Conservation (phyloP, 2,888 invertebrate species). For the Cylindroiulus punctatus region DNA sequence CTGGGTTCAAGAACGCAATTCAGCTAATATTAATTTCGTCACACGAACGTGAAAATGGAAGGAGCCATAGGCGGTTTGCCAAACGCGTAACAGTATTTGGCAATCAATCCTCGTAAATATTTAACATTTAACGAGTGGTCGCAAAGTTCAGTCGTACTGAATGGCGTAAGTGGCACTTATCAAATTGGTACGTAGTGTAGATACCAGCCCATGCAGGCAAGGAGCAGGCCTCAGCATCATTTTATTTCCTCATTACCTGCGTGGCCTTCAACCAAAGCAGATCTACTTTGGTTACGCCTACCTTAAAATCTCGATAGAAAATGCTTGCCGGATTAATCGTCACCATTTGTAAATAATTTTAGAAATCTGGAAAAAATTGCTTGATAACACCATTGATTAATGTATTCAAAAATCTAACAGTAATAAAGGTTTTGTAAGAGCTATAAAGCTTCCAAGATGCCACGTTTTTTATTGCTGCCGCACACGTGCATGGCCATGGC, state of each 20-base stretch:
- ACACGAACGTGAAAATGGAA: neutral
- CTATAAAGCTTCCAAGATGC: no score
- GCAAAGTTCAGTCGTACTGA: neutral
- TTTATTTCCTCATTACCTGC: neutral
- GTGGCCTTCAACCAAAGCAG: neutral
- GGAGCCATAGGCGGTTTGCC: neutral
- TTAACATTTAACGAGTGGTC: neutral
- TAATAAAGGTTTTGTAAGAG: no score
- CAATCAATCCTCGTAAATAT: slow-evolving; percentile 18
- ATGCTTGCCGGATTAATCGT: no score
- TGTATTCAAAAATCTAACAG: no score
- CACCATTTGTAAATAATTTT: no score
- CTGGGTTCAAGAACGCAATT: neutral
- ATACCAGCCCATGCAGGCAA: neutral
- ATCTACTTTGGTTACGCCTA: neutral
- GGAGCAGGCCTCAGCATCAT: neutral
- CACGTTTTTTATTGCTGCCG: no score
- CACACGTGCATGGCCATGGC: no score
- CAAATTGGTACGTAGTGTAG: neutral
- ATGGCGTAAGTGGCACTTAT: neutral
- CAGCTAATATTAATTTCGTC: neutral
- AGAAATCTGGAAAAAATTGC: no score
- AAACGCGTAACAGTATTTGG: neutral
- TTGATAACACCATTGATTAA: no score
- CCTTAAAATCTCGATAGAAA: neutral